These are phyloP conservation scores for Hycleus phaleratus DNA, from an alignment of 1,140 invertebrate genomes.

Conservation along the genomic window DNA sequence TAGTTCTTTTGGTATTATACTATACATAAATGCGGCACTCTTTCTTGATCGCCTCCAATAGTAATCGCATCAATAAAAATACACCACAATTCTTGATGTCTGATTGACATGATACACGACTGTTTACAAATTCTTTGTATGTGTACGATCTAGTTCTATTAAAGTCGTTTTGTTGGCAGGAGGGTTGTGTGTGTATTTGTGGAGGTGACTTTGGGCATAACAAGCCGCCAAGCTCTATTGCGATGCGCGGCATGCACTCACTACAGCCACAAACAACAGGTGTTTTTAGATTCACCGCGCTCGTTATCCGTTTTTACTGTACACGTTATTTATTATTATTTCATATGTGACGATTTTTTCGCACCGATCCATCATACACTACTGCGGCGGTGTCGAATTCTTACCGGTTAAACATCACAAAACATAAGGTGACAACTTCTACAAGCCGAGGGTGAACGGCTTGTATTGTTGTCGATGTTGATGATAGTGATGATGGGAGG, in stretches of 20 bases:
- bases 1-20: too few species aligned
- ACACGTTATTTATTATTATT: slow-evolving; percentile 32
- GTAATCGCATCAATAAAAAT: slow-evolving; percentile 27
- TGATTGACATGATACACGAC: slow-evolving; percentile 37
- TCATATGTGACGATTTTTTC: slow-evolving; percentile 31
- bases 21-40: background rate
- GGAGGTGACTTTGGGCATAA: slow-evolving; percentile 33
- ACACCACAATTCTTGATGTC: slow-evolving; percentile 19
- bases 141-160: slow-evolving; percentile 35
- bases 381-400: background rate
- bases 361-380: slow-evolving; percentile 20
- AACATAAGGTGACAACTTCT: background rate
- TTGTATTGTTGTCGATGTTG: background rate
- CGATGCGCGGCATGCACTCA: slow-evolving; percentile 33
- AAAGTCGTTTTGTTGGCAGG: slow-evolving; percentile 12
- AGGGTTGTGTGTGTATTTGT: slow-evolving; percentile 14
- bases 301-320: slow-evolving; percentile 31
- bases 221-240: slow-evolving; percentile 33
- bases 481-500: background rate
- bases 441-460: background rate
- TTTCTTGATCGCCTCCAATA: slow-evolving; percentile 3
- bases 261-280: slow-evolving; percentile 32
- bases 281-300: slow-evolving; percentile 32
- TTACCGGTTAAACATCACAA: background rate
- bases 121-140: slow-evolving; percentile 30